A percentile compares a stretch with the other conserved stretches of the same genome.
These are phyloP conservation scores for Mormyrops attenuatus DNA, from an alignment of 2,797 vertebrate genomes.

Conservation along the genomic window DNA sequence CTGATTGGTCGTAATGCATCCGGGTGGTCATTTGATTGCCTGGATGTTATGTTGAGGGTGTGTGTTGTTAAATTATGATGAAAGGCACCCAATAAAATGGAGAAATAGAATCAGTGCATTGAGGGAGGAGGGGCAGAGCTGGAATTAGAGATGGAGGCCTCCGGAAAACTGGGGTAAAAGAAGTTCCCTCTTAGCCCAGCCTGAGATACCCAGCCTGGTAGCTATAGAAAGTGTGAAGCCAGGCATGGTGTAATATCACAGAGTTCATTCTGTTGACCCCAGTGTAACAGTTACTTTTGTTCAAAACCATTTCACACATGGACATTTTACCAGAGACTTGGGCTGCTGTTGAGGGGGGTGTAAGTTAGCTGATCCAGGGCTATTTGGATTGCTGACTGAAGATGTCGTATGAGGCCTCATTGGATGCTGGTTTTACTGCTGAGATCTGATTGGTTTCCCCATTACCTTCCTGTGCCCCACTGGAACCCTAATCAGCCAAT, in stretches of 20 bases:
- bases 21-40: background rate
- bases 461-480: background rate
- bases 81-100: background rate
- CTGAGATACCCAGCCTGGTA: constrained; percentile 8
- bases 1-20: background rate
- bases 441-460: background rate
- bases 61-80: background rate
- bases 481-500: background rate
- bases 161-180: background rate
- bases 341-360: background rate
- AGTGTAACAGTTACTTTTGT: background rate
- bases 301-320: background rate
- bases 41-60: background rate
- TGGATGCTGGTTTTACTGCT: background rate
- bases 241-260: background rate
- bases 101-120: background rate
- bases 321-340: background rate
- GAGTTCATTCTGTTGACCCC: background rate
- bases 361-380: background rate
- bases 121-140: constrained; percentile 13
- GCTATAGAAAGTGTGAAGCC: background rate
- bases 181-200: background rate
- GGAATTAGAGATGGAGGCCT: background rate
- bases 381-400: background rate
- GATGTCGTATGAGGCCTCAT: background rate